phyloP scores from a whole-genome alignment of 2,888 invertebrate genomes.

The Archips xylosteana region DNA sequence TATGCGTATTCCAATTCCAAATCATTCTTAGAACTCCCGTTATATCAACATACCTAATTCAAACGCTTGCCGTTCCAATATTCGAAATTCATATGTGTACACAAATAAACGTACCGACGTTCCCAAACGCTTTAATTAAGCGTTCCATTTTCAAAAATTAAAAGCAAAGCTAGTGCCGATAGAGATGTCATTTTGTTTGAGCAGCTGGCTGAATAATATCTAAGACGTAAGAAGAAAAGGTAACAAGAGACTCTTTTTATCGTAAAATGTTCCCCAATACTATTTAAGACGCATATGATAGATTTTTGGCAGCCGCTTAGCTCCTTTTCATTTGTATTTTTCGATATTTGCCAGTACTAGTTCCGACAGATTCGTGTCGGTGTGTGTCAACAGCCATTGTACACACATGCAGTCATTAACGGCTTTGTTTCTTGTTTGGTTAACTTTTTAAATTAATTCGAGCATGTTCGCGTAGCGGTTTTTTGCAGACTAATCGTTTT shows the following conservation, averaged over 20 bases:
- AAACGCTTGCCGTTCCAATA: constrained; percentile 5
- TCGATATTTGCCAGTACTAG: constrained; percentile 36
- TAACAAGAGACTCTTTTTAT: constrained; percentile 9
- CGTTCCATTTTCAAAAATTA: constrained; percentile 33
- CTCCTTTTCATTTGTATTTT: background rate
- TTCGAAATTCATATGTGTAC: constrained; percentile 24
- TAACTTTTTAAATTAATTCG: constrained; percentile 31
- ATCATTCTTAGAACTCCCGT: background rate
- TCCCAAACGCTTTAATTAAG: constrained; percentile 38
- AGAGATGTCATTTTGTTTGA: constrained; percentile 39
- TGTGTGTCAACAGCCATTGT: constrained; percentile 36
- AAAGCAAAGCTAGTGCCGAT: constrained; percentile 25
- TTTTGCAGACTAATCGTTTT: background rate
- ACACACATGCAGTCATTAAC: constrained; percentile 28
- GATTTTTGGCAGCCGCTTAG: constrained; percentile 1
- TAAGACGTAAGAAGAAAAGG: constrained; percentile 4
- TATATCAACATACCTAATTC: background rate
- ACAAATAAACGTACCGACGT: constrained; percentile 29
- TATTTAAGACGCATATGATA: background rate
- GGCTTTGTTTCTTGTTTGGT: constrained; percentile 32
- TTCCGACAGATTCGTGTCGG: constrained; percentile 26
- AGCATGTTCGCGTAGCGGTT: constrained; percentile 15
- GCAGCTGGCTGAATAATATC: constrained; percentile 17
- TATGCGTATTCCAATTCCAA: background rate
- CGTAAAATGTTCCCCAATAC: background rate